These are phyloP conservation scores for Hipposideros armiger DNA, from an alignment of 2,113 vertebrate genomes.

Conservation along the genomic window DNA sequence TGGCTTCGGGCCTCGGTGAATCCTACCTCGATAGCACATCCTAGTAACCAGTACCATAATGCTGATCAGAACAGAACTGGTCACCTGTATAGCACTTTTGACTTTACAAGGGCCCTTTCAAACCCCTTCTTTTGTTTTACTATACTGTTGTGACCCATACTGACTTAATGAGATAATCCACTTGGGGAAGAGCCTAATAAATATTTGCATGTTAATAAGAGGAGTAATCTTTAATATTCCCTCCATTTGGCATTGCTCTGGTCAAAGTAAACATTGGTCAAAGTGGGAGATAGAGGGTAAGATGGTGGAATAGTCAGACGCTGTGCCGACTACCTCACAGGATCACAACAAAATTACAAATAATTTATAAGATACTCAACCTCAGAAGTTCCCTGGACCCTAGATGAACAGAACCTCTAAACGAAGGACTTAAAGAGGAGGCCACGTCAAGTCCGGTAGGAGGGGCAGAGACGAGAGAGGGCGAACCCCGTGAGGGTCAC, in stretches of 20 bases:
- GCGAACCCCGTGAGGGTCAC: too few relatives aligned
- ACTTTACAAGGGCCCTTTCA: neutral
- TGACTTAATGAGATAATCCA: neutral
- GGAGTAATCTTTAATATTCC: neutral
- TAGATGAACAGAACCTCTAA: too few relatives aligned
- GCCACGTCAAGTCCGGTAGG: too few relatives aligned
- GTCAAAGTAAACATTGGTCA: neutral
- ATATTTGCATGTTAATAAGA: slow-evolving; percentile 33
- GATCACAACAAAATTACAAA: too few relatives aligned
- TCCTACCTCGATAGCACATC: neutral
- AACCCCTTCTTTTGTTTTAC: slow-evolving; percentile 30
- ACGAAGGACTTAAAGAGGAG: too few relatives aligned
- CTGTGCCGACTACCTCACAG: too few relatives aligned
- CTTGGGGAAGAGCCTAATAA: neutral
- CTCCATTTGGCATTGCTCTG: neutral
- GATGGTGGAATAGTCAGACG: too few relatives aligned
- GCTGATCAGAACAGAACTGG: neutral
- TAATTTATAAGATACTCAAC: too few relatives aligned
- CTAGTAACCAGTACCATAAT: neutral
- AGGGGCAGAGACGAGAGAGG: too few relatives aligned
- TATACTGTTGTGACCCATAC: neutral
- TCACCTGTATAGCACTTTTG: neutral
- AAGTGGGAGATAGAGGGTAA: too few relatives aligned
- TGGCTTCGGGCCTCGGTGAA: neutral
- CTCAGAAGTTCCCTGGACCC: too few relatives aligned